Evolutionary conservation across 2,888 invertebrate genomes (phyloP), one percentile per base, ranked within the genome.

Genomic region (Aelia acuminata): DNA sequence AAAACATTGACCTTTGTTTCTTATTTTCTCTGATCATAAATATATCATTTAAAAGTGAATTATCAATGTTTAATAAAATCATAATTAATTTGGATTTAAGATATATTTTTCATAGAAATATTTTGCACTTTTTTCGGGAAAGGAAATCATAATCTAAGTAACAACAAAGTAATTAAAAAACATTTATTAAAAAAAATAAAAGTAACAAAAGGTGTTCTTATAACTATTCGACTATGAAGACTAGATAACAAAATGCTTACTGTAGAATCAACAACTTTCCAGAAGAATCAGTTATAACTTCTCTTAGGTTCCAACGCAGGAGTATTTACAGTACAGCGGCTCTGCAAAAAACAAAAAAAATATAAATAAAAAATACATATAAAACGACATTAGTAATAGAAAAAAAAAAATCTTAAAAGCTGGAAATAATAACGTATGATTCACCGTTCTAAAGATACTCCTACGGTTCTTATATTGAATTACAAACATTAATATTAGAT

Each of bases 161-260:
- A 7, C 2, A 8, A 35, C 31, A 70, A 20, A 35, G 5, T 70
- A 70, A 70, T 70, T 35, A 70, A 15, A 70, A 31, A 70, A 70
- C 5, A 31, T 35, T 70, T 70, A 70, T 70, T 70, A 35, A 70
- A 11, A 31, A 70, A 70, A 70, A 11, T 18, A 70, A 70, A 70
- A 70, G 35, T 35, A 35, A 70, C 35, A 70, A 70, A 35, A 35
- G 18, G 7, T 70, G 0, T n/a, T 22, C 31, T 70, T 35, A 70
- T 7, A 70, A 70, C 63, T 70, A 70, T 70, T 70, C 20, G 35
- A 15, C 35, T 70, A 35, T 70, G 63, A 35, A 70, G 63, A 70
- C 63, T 70, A 70, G 63, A 70, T 70, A 35, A 70, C 31, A 70
- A 35, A 70, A 70, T 35, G 63, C 20, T 70, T 70, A 31, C 35